Conservation (phyloP, 2,888 invertebrate species). For the Vannuccia rotundouncinata region DNA sequence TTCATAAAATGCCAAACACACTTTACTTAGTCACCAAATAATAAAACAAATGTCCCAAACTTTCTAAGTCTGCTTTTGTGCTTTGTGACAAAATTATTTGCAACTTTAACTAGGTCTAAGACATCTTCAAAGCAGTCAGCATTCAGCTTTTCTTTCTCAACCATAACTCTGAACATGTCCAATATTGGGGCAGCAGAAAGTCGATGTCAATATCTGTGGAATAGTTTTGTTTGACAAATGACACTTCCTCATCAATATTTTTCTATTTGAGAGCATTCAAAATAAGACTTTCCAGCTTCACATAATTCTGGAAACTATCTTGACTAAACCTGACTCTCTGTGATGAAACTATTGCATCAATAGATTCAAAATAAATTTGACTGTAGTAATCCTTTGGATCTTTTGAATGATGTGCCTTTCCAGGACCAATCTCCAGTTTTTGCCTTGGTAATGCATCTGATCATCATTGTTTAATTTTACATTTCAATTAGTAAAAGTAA, state of each 20-base stretch:
- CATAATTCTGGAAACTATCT: constrained; percentile 21
- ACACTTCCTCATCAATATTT: constrained; percentile 21
- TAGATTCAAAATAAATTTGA: too few relatives aligned
- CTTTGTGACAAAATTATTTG: neutral
- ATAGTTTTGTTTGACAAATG: constrained; percentile 15
- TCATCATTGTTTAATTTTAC: too few relatives aligned
- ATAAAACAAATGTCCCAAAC: neutral
- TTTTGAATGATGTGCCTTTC: constrained; percentile 5
- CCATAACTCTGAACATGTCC: constrained; percentile 11
- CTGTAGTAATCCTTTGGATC: too few relatives aligned
- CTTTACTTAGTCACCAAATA: neutral
- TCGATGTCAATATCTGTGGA: constrained; percentile 1
- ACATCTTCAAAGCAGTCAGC: constrained; percentile 17
- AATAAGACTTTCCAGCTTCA: constrained; percentile 6
- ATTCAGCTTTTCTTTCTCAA: constrained; percentile 15
- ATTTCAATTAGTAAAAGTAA: too few relatives aligned
- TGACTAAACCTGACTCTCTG: constrained; percentile 8
- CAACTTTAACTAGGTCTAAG: neutral
- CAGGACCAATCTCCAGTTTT: too few relatives aligned
- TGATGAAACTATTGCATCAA: constrained; percentile 12
- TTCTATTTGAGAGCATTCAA: constrained; percentile 15
- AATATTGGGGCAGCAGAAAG: constrained; percentile 26
- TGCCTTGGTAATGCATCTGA: constrained; percentile 18
- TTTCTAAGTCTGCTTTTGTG: neutral
- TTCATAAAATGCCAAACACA: neutral